Base-by-base conservation (phyloP, 1,140 invertebrate species). In the Pseudomyrmex sp. region DNA sequence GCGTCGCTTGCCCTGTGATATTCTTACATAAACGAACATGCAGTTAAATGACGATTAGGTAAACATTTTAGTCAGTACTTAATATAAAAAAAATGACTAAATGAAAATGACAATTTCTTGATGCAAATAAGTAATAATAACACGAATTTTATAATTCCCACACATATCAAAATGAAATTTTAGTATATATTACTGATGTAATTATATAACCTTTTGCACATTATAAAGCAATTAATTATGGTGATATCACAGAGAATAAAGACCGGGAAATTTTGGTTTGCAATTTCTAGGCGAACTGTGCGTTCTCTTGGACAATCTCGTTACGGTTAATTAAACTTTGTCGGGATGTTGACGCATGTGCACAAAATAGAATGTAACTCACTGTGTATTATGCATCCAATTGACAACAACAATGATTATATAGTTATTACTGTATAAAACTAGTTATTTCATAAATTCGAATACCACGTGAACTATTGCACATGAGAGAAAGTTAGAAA, bases 311-410 rank as follows among this genome's bases (percentile, higher is more conserved):
- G 76, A 46, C 54, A 80, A 59, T 80, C 72, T 59, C 54, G 66
- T 80, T 80, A 80, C 72, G 76, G 76, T 59, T 80, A 80, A 80
- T 80, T 80, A 70, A 80, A 80, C 76, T 80, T 80, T 26, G 66
- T 23, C 46, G 58, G 65, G 62, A 59, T 48, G 65, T 79, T 79
- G 65, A 79, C 35, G 65, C 65, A 58, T 26, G n/a, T 26, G 66
- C 44, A 4, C 52, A 50, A 80, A 72, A 80, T 50, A 80, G 76
- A 72, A 80, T 80, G 35, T n/a, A 56, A 69, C 18, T 77, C 20
- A 26, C 13, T 44, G 20, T 70, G 23, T 48, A 44, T 66, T 46
- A 58, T 5, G 9, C 12, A 72, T 70, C 23, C 59, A 80, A 80
- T 72, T 61, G 76, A 20, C 35, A 35, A 61, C 20, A 48, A 72